Evolutionary conservation across 2,113 vertebrate species (phyloP), one percentile per base, ranked within the genome.

Genomic region (Salvator merianae): DNA sequence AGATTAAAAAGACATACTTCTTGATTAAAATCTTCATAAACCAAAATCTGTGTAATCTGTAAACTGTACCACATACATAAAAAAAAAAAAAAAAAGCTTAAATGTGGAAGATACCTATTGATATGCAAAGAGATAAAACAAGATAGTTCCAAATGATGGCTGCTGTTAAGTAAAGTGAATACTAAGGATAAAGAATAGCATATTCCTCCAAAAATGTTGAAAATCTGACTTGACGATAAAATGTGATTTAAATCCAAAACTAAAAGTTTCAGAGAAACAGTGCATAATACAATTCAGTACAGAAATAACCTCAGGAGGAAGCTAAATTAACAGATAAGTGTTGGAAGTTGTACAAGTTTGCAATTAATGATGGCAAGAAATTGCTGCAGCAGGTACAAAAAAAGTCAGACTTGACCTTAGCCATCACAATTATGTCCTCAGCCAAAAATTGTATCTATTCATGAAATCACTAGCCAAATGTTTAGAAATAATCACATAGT

Each of bases 21-120:
- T 30, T 84, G 79, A 74, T 78, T 83, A 65, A 3, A 89, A 89
- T 47, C 14, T 62, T 10, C 78, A 63, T 43, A 87, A 87, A 36
- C 18, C 5, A 71, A 71, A 91, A 89, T 86, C 69, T 83, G 30
- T 40, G 14, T 80, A 75, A 79, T 71, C 73, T 84, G 68, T 83
- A 90, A 82, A 16, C 36, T 4, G 26, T 32, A 77, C 22, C 5
- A 93, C 82, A 63, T 86, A 83, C 63, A 77, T 55, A 88, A 89
- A 88, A n/a, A n/a, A n/a, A n/a, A n/a, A n/a, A n/a, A n/a, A n/a
- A n/a, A n/a, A 86, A 14, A 32, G 13, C 9, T 73, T 53, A 36
- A 79, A 6, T 82, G 26, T 6, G 50, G 0, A 1, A 83, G 10
- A 30, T 83, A 9, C 38, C 72, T 43, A 75, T 82, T 86, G 70